Conservation (phyloP, 2,888 invertebrate species). For the Andrena camellia region DNA sequence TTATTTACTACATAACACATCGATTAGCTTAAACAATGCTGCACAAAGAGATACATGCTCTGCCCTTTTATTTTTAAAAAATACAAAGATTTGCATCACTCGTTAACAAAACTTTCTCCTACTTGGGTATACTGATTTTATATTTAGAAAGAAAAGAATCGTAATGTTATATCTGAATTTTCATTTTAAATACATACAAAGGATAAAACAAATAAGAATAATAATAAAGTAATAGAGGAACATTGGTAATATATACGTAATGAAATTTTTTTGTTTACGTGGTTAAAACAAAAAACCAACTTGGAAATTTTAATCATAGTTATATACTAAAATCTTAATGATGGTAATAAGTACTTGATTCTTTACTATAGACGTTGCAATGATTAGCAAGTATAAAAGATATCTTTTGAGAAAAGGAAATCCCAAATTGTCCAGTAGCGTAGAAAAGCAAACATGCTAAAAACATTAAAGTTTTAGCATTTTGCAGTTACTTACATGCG, state of each 20-base stretch:
- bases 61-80: not conserved
- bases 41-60: conserved; percentile 33
- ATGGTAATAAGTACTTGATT: not conserved
- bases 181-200: not conserved
- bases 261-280: not conserved
- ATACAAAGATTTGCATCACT: not conserved
- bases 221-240: not conserved
- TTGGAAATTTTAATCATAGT: no score
- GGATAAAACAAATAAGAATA: not conserved
- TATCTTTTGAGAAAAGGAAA: conserved; percentile 2
- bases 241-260: not conserved
- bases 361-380: conserved; percentile 16
- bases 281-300: no score
- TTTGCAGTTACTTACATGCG: conserved; percentile 88
- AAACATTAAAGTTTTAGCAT: conserved; percentile 21
- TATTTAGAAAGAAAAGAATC: not conserved
- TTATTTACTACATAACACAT: conserved; percentile 15
- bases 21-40: conserved; percentile 3
- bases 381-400: conserved; percentile 23
- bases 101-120: not conserved
- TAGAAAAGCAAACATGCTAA: conserved; percentile 50
- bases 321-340: not conserved
- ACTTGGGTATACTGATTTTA: not conserved
- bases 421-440: conserved; percentile 28
- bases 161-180: not conserved